phyloP scores from a whole-genome alignment of 1,140 invertebrate genomes.

The Drosophila jambulina region DNA sequence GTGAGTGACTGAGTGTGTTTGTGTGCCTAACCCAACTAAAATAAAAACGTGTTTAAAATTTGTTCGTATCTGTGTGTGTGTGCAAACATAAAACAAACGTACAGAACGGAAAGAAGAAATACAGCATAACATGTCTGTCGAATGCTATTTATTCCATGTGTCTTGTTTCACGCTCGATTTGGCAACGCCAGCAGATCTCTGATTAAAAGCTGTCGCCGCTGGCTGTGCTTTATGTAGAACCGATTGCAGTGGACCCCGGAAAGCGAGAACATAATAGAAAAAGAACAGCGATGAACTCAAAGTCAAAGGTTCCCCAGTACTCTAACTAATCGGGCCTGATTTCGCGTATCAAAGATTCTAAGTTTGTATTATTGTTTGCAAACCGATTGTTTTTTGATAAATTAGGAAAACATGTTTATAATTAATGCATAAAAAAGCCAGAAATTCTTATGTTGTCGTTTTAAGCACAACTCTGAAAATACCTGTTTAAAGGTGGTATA shows the following conservation, averaged over 20 bases:
- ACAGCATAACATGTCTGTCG: slow-evolving; percentile 37
- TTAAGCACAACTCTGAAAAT: background rate
- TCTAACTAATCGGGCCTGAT: background rate
- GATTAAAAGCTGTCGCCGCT: slow-evolving; percentile 54
- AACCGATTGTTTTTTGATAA: background rate
- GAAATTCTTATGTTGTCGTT: slow-evolving; percentile 9
- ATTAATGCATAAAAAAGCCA: slow-evolving; percentile 4
- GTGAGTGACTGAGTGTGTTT: slow-evolving; percentile 19
- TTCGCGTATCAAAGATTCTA: background rate
- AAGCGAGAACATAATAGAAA: slow-evolving; percentile 22
- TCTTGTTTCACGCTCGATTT: slow-evolving; percentile 71
- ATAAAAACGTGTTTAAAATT: slow-evolving; percentile 74
- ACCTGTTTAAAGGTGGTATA: slow-evolving; percentile 9
- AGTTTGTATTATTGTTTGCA: background rate
- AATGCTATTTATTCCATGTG: slow-evolving; percentile 58
- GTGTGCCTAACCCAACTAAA: slow-evolving; percentile 21
- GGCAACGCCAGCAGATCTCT: slow-evolving; percentile 47
- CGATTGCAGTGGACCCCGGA: slow-evolving; percentile 17
- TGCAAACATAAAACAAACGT: slow-evolving; percentile 31
- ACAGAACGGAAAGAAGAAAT: slow-evolving; percentile 32
- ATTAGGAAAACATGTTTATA: slow-evolving; percentile 11
- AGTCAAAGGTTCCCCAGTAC: background rate
- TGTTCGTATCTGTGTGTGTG: slow-evolving; percentile 35
- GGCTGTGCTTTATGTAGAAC: slow-evolving; percentile 9
- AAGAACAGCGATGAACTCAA: slow-evolving; percentile 1